Conservation (phyloP, 2,888 invertebrate genomes). For the Meiosimyza platycephala region DNA sequence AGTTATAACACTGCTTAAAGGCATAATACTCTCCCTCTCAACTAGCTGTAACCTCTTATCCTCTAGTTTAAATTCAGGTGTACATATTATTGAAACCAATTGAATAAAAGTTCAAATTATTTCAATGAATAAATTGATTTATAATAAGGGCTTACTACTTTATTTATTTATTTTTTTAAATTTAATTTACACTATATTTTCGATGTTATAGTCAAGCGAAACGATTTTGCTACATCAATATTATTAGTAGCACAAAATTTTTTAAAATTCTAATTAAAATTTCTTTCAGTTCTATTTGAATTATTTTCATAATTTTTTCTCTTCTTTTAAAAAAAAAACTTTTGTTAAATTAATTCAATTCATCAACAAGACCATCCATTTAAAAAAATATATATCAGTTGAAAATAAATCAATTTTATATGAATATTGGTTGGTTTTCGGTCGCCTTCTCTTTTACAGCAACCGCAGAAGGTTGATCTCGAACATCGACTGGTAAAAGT, state of each 20-base stretch:
- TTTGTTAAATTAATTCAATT: conserved; percentile 5
- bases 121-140: no score
- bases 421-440: conserved; percentile 69
- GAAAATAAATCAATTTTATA: conserved; percentile 37
- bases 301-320: conserved; percentile 36
- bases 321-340: conserved; percentile 29
- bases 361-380: conserved; percentile 17
- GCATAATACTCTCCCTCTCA: no score
- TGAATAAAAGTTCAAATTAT: no score
- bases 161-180: no score
- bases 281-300: conserved; percentile 30
- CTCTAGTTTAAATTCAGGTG: no score
- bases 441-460: conserved; percentile 88
- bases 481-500: conserved; percentile 50
- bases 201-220: not conserved
- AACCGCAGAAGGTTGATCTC: conserved; percentile 81
- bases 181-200: no score
- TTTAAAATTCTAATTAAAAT: no score
- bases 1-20: no score
- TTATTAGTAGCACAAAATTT: not conserved
- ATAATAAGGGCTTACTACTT: no score
- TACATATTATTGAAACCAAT: no score
- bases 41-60: no score
- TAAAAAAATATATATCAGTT: conserved; percentile 11
- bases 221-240: not conserved